Evolutionary conservation across 2,113 vertebrate species (phyloP).

Genomic region (Trinectes maculatus): DNA sequence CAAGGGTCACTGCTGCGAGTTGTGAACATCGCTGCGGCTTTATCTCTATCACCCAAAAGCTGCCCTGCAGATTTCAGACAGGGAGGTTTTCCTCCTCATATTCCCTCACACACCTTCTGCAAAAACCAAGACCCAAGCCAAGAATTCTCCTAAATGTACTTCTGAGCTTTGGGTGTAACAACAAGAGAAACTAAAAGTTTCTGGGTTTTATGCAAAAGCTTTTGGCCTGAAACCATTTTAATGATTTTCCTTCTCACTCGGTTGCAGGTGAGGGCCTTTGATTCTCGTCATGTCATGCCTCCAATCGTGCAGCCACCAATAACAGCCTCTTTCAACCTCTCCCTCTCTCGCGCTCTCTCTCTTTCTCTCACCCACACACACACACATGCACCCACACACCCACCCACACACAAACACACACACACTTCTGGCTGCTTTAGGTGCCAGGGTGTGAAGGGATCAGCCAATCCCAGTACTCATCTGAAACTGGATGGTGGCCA

Average conservation of each 20-base stretch:
- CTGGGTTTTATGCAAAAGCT: constrained; percentile 82
- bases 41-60: constrained; percentile 26
- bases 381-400: constrained; percentile 31
- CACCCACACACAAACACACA: constrained; percentile 32
- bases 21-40: constrained; percentile 29
- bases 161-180: constrained; percentile 57
- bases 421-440: constrained; percentile 85
- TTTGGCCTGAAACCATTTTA: constrained; percentile 90
- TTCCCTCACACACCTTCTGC: constrained; percentile 44
- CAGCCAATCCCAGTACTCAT: constrained; percentile 87
- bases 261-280: constrained; percentile 88
- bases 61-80: constrained; percentile 5
- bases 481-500: constrained; percentile 92
- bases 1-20: constrained; percentile 47
- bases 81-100: constrained; percentile 26
- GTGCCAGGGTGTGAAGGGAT: constrained; percentile 88
- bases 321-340: constrained; percentile 46
- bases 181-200: constrained; percentile 61
- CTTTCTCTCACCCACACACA: constrained; percentile 15
- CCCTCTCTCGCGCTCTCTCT: constrained; percentile 40
- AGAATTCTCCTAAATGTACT: constrained; percentile 50
- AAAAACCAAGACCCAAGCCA: constrained; percentile 46
- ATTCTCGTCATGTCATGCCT: constrained; percentile 87
- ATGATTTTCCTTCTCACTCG: constrained; percentile 85
- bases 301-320: constrained; percentile 78